Evolutionary conservation across 1,140 invertebrate genomes (phyloP).

Genomic region (Trypoxylus dichotomus): DNA sequence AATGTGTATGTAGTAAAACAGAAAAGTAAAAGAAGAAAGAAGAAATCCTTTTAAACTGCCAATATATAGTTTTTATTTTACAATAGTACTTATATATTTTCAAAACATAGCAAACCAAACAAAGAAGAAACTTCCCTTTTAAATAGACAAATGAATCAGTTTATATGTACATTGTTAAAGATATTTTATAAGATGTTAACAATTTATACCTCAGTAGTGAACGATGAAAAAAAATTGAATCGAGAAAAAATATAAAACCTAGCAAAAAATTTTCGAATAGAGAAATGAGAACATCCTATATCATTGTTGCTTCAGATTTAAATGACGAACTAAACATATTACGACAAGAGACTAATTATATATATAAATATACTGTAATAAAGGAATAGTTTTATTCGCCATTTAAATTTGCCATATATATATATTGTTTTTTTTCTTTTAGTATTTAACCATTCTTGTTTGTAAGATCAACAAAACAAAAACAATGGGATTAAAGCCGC

Average conservation of each 20-base stretch:
- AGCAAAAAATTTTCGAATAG: background rate
- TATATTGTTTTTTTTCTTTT: background rate
- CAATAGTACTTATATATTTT: background rate
- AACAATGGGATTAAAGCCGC: conserved; percentile 23
- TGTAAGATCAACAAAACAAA: background rate
- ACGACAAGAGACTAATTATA: background rate
- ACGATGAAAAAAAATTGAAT: background rate
- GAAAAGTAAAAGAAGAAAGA: conserved; percentile 10
- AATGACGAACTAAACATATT: background rate
- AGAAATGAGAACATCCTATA: background rate
- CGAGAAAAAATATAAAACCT: background rate
- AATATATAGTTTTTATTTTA: conserved; percentile 22
- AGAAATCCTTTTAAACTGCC: conserved; percentile 36
- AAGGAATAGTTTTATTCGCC: background rate
- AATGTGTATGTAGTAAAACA: conserved; percentile 41
- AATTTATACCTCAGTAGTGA: conserved; percentile 33
- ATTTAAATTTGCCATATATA: background rate
- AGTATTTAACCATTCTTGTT: background rate
- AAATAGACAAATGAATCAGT: conserved; percentile 29
- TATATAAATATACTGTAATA: too few relatives aligned
- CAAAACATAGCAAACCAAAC: background rate
- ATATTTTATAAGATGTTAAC: conserved; percentile 39
- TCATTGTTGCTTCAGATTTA: background rate
- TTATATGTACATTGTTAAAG: conserved; percentile 37
- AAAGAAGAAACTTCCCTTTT: conserved; percentile 26